Base-by-base conservation (phyloP, 2,113 vertebrate species). In the Nicator chloris region DNA sequence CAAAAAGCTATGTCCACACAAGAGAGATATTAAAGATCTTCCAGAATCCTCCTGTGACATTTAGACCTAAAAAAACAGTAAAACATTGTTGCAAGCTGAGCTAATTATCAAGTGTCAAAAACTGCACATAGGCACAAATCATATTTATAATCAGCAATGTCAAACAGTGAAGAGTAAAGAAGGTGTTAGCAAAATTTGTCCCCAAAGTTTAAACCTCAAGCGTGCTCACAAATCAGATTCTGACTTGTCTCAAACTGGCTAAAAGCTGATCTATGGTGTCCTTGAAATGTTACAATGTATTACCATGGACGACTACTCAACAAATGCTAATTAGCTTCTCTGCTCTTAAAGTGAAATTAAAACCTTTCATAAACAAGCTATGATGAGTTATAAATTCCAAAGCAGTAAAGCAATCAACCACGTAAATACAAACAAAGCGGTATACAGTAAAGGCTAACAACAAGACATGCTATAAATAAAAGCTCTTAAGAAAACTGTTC, bases 391-490 rank as follows among this genome's bases (percentile, higher is more conserved):
- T 23, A 69, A 94, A 94, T 81, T 69, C 78, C 57, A 79, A 92
- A 84, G 75, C 51, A 80, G 45, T 51, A 89, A 65, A 95, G 86
- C 84, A 96, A 97, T 93, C 94, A 96, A 69, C 72, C 76, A 92
- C 78, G 88, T 75, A 96, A 94, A 93, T 61, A 93, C 17, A 81
- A 95, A 88, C 61, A 93, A 92, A 80, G 50, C 27, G 83, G 54
- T 61, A 92, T 50, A 87, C 78, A 66, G 63, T 65, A 93, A 90
- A 88, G 82, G 60, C 40, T 93, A 92, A 95, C 78, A 95, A 90
- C 26, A 91, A 91, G 56, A 54, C 28, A 89, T 45, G 69, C 90
- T 96, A 90, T 94, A 96, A 96, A 94, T 94, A 95, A 88, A 90
- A 87, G 56, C 73, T 96, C 66, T 73, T 69, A 85, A 87, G 39